These are phyloP conservation scores for Neuroscelio doddi DNA, from an alignment of 2,888 invertebrate genomes.

Conservation along the genomic window DNA sequence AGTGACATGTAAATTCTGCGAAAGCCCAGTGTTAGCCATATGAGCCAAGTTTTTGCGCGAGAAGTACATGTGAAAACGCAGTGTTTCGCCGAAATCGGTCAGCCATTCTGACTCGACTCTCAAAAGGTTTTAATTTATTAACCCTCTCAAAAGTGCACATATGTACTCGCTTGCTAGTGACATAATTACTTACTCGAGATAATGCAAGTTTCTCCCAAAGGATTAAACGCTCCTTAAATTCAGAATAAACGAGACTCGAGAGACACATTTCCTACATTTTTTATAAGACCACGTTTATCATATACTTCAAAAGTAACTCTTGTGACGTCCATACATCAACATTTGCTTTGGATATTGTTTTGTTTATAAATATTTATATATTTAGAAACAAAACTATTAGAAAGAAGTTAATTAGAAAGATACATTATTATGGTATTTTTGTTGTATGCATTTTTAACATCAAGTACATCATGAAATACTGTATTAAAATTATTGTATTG, in stretches of 20 bases:
- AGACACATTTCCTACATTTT: constrained; percentile 21
- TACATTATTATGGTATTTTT: too few species aligned
- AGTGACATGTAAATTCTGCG: too few species aligned
- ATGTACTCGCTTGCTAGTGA: constrained; percentile 11
- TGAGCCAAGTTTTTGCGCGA: not conserved
- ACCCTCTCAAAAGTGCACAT: constrained; percentile 16
- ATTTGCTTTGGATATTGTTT: too few species aligned
- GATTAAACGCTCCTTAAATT: constrained; percentile 33
- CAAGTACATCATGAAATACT: too few species aligned
- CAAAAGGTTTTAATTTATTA: constrained; percentile 11
- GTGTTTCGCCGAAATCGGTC: constrained; percentile 18
- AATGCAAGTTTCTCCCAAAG: constrained; percentile 30
- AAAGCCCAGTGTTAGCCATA: not conserved
- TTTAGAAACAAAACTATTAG: too few species aligned
- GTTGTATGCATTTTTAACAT: too few species aligned
- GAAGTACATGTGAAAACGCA: not conserved
- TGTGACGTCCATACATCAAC: too few species aligned
- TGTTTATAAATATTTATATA: too few species aligned
- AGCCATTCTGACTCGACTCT: not conserved
- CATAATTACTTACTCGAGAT: constrained; percentile 31
- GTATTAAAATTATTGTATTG: too few species aligned
- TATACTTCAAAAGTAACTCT: too few species aligned
- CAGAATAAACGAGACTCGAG: constrained; percentile 27
- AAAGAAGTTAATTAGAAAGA: too few species aligned
- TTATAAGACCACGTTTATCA: constrained; percentile 1